Percentiles rank a stretch among this genome's conserved stretches.
Evolutionary conservation across 2,113 vertebrate species (phyloP).

Genomic region (Gavia stellata): DNA sequence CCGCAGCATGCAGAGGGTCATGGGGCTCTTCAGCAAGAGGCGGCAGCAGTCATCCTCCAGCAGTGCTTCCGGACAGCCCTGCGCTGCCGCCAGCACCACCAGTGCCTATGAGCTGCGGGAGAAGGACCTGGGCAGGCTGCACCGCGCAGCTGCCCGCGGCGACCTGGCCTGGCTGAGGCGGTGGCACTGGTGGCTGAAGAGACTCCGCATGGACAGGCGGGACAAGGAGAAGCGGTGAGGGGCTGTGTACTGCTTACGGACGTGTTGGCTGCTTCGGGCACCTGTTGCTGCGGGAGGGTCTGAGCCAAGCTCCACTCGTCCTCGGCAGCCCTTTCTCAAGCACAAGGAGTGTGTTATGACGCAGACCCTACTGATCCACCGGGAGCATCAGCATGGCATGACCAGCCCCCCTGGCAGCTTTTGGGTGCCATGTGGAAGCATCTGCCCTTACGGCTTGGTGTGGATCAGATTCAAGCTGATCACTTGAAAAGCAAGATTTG

Average conservation of each 20-base stretch:
- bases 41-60: neutral
- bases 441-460: neutral
- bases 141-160: fast-evolving
- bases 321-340: neutral
- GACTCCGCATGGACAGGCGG: neutral
- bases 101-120: neutral
- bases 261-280: neutral
- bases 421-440: neutral
- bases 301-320: neutral
- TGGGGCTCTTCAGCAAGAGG: neutral
- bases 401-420: neutral
- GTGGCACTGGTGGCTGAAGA: neutral
- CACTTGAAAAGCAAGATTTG: neutral
- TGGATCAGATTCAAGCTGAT: neutral
- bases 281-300: neutral
- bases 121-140: neutral
- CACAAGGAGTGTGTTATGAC: neutral
- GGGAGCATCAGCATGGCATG: neutral
- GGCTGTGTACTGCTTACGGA: neutral
- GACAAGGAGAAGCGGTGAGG: neutral
- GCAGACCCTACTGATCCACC: no score
- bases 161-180: neutral
- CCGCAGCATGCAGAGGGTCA: neutral
- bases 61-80: neutral
- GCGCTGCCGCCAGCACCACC: neutral